Evolutionary conservation across 2,888 invertebrate genomes (phyloP), one percentile per base, ranked within the genome.

Genomic region (Drosophila longiperda): DNA sequence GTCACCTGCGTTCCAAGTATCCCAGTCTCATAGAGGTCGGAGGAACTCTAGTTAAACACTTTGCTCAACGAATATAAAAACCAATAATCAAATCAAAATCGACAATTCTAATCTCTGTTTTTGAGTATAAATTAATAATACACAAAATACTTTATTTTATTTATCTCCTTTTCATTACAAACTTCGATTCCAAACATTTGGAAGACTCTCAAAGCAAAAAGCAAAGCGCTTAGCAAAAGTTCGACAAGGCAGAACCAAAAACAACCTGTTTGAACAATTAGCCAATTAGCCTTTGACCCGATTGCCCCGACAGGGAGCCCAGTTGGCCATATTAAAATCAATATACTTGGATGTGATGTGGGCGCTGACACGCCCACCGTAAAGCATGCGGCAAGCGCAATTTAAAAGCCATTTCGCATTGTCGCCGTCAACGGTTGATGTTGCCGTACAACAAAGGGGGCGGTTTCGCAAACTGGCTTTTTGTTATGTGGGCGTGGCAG

Each of bases 351-450:
- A 50, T 71, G 40, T 53, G 55, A 72, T 78, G 87, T 78, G 74
- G 84, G 78, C 75, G 75, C 73, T n/a, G 34, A 11, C 48, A 82
- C 87, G 83, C 83, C 87, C 60, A 34, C 52, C 23, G 8, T 15
- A 32, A n/a, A 73, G 73, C 70, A 71, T 75, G 75, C 71, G 69
- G 80, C 54, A 57, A 53, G 54, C 75, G 58, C 77, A 81, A 77
- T 78, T 81, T 80, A 81, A 87, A 79, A 84, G 77, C 75, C 66
- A 84, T 74, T 81, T 73, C 66, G 82, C 85, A 80, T 85, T 87
- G 84, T 84, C 81, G 79, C 78, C 83, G 82, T 69, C 86, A 79
- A 68, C 60, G 70, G 71, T 77, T 73, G 75, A 72, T 64, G 75
- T 66, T 63, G 66, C 38, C 57, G 61, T 40, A 74, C 66, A 66